Percentiles rank a stretch among this genome's conserved stretches.
Evolutionary conservation across 2,113 vertebrate species (phyloP).

Genomic region (Cervus canadensis): DNA sequence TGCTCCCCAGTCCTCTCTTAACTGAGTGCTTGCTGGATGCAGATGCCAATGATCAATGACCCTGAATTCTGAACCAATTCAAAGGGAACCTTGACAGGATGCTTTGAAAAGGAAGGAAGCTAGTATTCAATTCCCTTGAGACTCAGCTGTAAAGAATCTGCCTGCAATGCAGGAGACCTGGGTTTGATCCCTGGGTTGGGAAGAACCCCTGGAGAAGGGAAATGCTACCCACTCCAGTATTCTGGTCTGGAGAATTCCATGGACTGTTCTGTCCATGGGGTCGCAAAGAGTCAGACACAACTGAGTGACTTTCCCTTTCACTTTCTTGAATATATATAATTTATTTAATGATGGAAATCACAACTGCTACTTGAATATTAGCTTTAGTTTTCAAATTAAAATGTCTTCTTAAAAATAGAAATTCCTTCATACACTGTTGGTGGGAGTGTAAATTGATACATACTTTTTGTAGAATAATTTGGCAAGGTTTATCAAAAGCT

Average conservation of each 20-base stretch:
- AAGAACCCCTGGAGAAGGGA: not conserved
- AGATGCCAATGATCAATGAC: not conserved
- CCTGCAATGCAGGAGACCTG: not conserved
- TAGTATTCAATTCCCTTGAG: not conserved
- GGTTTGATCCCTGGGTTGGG: not conserved
- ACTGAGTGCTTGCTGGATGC: not conserved
- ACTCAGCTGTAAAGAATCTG: not conserved
- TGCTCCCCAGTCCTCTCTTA: not conserved
- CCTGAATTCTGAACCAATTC: not conserved
- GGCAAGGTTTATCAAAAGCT: conserved; percentile 9
- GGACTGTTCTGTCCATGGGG: not conserved
- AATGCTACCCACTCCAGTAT: not conserved
- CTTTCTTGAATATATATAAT: not conserved
- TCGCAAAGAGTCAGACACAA: not conserved
- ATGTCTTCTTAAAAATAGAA: not conserved
- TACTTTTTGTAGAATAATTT: not conserved
- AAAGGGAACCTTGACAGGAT: not conserved
- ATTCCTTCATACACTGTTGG: not conserved
- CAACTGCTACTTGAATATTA: not conserved
- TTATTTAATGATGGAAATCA: not conserved
- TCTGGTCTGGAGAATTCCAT: not conserved
- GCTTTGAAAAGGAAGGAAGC: not conserved
- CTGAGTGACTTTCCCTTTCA: not conserved
- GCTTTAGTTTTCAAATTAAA: conserved; percentile 11
- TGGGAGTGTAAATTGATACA: not conserved